These are phyloP conservation scores for Gambelia wislizenii DNA, from an alignment of 2,797 vertebrate species.

Conservation along the genomic window DNA sequence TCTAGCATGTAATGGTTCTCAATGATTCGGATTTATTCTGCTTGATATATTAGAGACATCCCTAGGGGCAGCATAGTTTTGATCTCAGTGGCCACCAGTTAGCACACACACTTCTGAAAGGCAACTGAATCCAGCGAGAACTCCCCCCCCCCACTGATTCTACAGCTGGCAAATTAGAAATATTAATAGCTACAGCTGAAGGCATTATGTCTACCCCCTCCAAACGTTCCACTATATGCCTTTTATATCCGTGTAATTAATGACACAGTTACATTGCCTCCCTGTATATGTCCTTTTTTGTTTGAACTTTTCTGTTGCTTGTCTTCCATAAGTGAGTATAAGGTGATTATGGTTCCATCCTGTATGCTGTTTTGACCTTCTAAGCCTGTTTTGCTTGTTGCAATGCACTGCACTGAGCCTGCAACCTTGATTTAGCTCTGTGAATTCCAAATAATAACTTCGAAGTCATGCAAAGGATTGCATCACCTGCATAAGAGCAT, in stretches of 20 bases:
- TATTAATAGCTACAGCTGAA: slow-evolving; percentile 33
- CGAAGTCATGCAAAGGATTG: slow-evolving; percentile 11
- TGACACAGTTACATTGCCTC: neutral
- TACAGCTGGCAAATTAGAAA: slow-evolving; percentile 51
- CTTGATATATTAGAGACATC: slow-evolving; percentile 52
- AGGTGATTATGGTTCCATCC: slow-evolving; percentile 54
- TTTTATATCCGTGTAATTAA: slow-evolving; percentile 37
- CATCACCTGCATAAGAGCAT: slow-evolving; percentile 35
- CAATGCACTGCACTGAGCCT: slow-evolving; percentile 44
- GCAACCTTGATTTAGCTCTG: neutral
- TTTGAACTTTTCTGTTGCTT: slow-evolving; percentile 44
- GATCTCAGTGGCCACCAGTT: slow-evolving; percentile 54
- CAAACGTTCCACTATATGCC: slow-evolving; percentile 44
- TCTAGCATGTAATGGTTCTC: slow-evolving; percentile 55
- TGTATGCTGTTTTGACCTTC: slow-evolving; percentile 53
- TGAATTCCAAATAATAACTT: slow-evolving; percentile 26
- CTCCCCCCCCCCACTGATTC: fast-evolving
- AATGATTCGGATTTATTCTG: slow-evolving; percentile 67
- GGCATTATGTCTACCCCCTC: slow-evolving; percentile 29
- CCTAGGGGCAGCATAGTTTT: slow-evolving; percentile 44
- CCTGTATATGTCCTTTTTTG: neutral
- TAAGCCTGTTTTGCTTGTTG: slow-evolving; percentile 70
- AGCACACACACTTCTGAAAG: slow-evolving; percentile 44
- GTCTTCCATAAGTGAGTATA: neutral
- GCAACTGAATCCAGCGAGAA: slow-evolving; percentile 36